phyloP scores from a whole-genome alignment of 2,888 invertebrate genomes.

The Chloroclysta siterata region DNA sequence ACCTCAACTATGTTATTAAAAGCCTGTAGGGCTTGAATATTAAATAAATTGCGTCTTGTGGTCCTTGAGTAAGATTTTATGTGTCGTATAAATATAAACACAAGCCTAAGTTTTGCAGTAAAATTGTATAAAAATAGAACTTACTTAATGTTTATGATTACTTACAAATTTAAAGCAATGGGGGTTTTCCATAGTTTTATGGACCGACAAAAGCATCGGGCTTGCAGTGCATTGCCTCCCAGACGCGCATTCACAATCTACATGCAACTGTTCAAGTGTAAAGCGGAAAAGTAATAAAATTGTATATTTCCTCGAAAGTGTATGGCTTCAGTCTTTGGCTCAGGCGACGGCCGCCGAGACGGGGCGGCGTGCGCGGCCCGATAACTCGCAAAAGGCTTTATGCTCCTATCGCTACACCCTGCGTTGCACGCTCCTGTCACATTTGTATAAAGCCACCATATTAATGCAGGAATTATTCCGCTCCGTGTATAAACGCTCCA shows the following conservation, averaged over 20 bases:
- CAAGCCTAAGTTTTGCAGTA: not conserved
- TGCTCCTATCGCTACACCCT: conserved; percentile 52
- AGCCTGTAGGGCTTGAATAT: conserved; percentile 30
- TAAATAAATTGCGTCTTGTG: conserved; percentile 22
- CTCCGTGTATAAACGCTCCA: conserved; percentile 34
- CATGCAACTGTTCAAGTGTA: conserved; percentile 40
- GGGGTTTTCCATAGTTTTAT: too few species aligned
- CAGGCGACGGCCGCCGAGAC: conserved; percentile 27
- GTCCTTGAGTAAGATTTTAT: conserved; percentile 10
- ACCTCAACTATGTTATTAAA: conserved; percentile 32
- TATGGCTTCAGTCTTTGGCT: conserved; percentile 39
- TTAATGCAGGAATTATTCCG: conserved; percentile 44
- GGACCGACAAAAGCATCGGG: not conserved
- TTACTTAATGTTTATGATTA: not conserved
- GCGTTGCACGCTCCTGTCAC: conserved; percentile 47
- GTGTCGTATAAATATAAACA: not conserved
- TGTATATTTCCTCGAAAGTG: conserved; percentile 40
- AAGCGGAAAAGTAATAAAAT: conserved; percentile 42
- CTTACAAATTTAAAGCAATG: too few species aligned
- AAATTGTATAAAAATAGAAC: not conserved
- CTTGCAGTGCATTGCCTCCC: conserved; percentile 34
- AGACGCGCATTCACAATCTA: conserved; percentile 34
- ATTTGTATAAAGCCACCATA: conserved; percentile 48
- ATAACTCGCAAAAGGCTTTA: conserved; percentile 61
- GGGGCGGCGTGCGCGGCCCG: conserved; percentile 48